Base-by-base conservation (phyloP, 2,113 vertebrate genomes). In the Myotis yumanensis region DNA sequence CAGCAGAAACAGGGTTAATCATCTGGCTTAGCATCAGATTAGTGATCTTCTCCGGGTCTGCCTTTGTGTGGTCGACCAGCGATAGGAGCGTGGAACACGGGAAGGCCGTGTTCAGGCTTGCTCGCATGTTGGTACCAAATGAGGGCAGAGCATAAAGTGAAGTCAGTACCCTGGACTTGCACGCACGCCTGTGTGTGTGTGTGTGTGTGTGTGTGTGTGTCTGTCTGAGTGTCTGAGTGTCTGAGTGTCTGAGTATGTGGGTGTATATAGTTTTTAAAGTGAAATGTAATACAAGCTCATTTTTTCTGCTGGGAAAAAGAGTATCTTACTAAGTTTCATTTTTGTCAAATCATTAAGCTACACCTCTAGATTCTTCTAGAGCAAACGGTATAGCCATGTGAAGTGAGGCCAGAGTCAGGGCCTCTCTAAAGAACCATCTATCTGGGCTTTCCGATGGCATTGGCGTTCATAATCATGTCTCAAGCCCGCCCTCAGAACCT, bases 11-110 rank as follows among this genome's bases (percentile, higher is more conserved):
- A 59, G 11, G 40, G 87, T 48, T 68, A 87, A 72, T 80, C 68
- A 25, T 11, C 40, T 79, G 85, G 12, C 4, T 86, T 82, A 59
- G 40, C 77, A 32, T 72, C 16, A 59, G 75, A 75, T 76, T 6
- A 15, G 0, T 48, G 22, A 7, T 83, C 46, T 64, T 16, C 52
- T 81, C 82, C 25, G 46, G 30, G 68, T 30, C 89, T 64, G 35
- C 68, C 23, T 95, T 15, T 14, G n/a, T 80, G 71, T 51, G n/a
- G 86, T 51, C 12, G 1, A 11, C n/a, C 62, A 68, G 46, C 94
- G 77, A 14, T 1, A 28, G 62, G 37, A 62, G 75, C 0, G 1
- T 15, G 2, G 18, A 80, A 69, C 10, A 25, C 8, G 0, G 22
- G 28, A 23, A 59, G 91, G 66, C 48, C 40, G 9, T 11, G n/a